phyloP scores from a whole-genome alignment of 2,113 vertebrate species.

The Lampris incognitus region DNA sequence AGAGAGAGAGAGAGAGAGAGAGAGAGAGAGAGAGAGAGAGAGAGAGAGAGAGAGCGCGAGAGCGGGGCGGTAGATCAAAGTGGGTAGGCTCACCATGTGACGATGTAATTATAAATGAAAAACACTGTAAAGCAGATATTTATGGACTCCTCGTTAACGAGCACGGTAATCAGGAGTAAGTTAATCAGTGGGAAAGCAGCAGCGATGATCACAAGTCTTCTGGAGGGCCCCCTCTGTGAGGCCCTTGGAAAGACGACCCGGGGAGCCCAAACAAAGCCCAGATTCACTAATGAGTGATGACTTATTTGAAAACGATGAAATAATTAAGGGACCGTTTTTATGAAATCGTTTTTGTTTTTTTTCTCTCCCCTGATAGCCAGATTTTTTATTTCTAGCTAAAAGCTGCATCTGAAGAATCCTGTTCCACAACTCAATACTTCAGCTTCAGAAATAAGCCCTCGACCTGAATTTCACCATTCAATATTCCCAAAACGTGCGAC shows the following conservation, averaged over 20 bases:
- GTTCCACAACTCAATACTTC: background rate
- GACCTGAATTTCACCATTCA: background rate
- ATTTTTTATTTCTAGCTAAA: too few species aligned
- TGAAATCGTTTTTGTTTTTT: slow-evolving; percentile 17
- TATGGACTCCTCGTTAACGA: slow-evolving; percentile 22
- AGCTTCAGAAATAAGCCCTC: background rate
- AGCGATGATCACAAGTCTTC: slow-evolving; percentile 25
- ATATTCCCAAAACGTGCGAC: background rate
- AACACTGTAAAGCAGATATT: slow-evolving; percentile 28
- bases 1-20: background rate
- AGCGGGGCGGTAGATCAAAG: slow-evolving; percentile 3
- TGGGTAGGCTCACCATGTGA: slow-evolving; percentile 42
- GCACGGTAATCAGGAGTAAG: slow-evolving; percentile 49
- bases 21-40: background rate
- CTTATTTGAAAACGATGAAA: slow-evolving; percentile 9
- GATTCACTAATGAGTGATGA: slow-evolving; percentile 3
- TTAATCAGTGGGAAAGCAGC: slow-evolving; percentile 43
- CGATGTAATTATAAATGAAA: slow-evolving; percentile 55
- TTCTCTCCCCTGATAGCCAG: too few species aligned
- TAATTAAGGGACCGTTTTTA: slow-evolving; percentile 4
- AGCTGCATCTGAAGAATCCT: background rate
- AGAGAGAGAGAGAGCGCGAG: background rate
- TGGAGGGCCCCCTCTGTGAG: slow-evolving; percentile 30
- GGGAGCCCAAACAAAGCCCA: slow-evolving; percentile 36
- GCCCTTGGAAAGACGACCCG: slow-evolving; percentile 1